These are phyloP conservation scores for Ceraclea dissimilis DNA, from an alignment of 2,888 invertebrate genomes.

Conservation along the genomic window DNA sequence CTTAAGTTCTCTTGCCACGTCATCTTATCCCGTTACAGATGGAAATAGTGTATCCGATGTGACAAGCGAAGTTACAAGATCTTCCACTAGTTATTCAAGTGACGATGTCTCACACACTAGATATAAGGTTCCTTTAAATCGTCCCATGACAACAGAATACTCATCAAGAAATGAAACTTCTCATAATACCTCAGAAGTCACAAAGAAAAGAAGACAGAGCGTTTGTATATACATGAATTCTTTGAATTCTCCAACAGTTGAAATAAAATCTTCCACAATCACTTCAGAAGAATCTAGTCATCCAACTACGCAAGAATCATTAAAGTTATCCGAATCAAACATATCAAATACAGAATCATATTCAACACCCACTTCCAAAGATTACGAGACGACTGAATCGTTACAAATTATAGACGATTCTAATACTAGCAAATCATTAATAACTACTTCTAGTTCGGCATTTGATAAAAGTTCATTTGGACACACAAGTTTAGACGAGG, in stretches of 20 bases:
- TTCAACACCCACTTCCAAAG: slow-evolving; percentile 1
- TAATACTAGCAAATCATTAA: background rate
- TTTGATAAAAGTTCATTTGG: background rate
- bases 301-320: slow-evolving; percentile 10
- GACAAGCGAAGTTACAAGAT: slow-evolving; percentile 18
- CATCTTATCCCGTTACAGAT: slow-evolving; percentile 23
- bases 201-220: slow-evolving; percentile 25
- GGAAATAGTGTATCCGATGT: slow-evolving; percentile 16
- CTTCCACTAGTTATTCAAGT: slow-evolving; percentile 24
- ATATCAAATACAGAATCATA: slow-evolving; percentile 8
- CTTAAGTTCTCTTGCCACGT: slow-evolving; percentile 24
- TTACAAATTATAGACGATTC: background rate
- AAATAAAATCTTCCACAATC: slow-evolving; percentile 21
- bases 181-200: slow-evolving; percentile 8
- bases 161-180: slow-evolving; percentile 8
- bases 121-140: slow-evolving; percentile 9
- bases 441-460: background rate
- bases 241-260: slow-evolving; percentile 20
- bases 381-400: slow-evolving; percentile 5
- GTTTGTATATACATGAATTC: slow-evolving; percentile 27
- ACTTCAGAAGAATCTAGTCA: slow-evolving; percentile 14
- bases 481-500: background rate
- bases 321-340: background rate
- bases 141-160: slow-evolving; percentile 12
- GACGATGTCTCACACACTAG: slow-evolving; percentile 20